Base-by-base conservation (phyloP, 53 echinoderm and acorn worm species). In the Hippasteria phrygiana region DNA sequence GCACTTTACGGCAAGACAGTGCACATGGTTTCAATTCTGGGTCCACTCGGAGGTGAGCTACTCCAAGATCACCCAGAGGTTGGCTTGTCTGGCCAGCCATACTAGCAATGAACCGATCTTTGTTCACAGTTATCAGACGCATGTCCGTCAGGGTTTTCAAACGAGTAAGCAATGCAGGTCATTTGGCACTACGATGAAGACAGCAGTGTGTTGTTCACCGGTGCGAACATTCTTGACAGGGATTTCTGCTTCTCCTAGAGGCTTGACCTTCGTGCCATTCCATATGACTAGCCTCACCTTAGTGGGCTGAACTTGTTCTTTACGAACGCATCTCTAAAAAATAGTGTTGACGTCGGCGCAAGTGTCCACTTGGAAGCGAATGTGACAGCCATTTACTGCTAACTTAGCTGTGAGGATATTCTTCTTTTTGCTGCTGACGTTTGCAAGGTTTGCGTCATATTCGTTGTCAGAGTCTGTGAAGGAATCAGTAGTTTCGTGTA, bases 341-440 rank as follows among this genome's bases (percentile, higher is more conserved):
- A 91, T 45, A 34, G 89, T 72, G 41, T 89, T 87, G 14, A 94
- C 89, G 5, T 85, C 89, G 24, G 94, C 80, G 3, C 94, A 89
- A 53, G 88, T 88, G 78, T 91, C 94, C 28, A 94, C 66, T 39
- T 94, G 94, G 33, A 94, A 89, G n/a, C 55, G 28, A 1, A 94
- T 71, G 32, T 55, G 43, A 7, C 54, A 28, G 34, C 79, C 64
- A 43, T 89, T 77, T 38, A 92, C 34, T 22, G 32, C 35, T 79
- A 92, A 84, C 31, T 66, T 73, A 28, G 89, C 88, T 53, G 50
- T 74, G 9, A 94, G 40, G 0, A 80, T 82, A 22, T 51, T 77
- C 0, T 62, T 74, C 7, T 37, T 17, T 4, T 71, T 39, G 26
- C 37, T 71, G 40, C 40, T 71, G 14, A 71, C 71, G 17, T 71